phyloP scores from a whole-genome alignment of 2,888 invertebrate genomes.

The Drosophila greeni region DNA sequence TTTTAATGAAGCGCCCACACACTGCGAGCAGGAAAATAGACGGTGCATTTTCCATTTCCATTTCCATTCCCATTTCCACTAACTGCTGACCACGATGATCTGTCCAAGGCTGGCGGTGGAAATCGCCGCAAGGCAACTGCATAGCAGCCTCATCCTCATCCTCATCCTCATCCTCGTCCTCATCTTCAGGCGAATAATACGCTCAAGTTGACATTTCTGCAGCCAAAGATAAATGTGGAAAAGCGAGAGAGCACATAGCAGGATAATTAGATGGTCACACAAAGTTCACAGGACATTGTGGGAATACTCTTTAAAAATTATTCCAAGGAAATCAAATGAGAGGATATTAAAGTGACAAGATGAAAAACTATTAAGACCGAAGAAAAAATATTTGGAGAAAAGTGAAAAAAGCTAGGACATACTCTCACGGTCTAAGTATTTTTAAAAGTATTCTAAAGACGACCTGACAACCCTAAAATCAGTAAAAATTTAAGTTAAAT shows the following conservation, averaged over 20 bases:
- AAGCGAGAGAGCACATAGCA: neutral
- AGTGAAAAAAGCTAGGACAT: no score
- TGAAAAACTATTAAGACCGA: no score
- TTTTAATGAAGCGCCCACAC: constrained; percentile 31
- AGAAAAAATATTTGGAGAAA: no score
- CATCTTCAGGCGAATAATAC: constrained; percentile 56
- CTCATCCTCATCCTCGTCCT: neutral
- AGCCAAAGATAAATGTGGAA: constrained; percentile 21
- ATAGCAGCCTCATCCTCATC: constrained; percentile 4
- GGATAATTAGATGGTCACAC: constrained; percentile 34
- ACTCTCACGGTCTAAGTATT: no score
- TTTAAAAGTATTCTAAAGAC: no score
- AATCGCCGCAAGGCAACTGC: constrained; percentile 37
- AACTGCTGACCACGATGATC: constrained; percentile 54
- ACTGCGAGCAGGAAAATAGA: constrained; percentile 1
- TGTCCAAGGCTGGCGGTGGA: constrained; percentile 23
- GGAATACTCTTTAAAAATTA: neutral
- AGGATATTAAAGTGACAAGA: no score
- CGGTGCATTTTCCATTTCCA: constrained; percentile 16
- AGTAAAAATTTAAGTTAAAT: no score
- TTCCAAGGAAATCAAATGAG: no score
- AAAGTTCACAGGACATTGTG: neutral
- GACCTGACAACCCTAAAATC: no score
- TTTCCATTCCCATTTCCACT: constrained; percentile 12
- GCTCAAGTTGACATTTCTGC: constrained; percentile 52